Evolutionary conservation across 2,797 vertebrate species (phyloP).

Genomic region (Chaunax sp.): DNA sequence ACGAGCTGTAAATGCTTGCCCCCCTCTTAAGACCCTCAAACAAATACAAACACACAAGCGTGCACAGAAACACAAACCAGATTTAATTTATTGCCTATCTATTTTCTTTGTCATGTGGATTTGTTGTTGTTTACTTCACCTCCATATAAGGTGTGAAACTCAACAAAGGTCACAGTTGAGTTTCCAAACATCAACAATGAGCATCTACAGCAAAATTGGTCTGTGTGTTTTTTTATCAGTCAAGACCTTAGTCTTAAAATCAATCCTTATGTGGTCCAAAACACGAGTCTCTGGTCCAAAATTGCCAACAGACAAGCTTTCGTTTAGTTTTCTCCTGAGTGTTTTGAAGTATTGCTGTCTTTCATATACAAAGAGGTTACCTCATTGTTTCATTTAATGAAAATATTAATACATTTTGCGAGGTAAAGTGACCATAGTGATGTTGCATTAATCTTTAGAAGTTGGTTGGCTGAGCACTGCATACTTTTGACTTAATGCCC

Average conservation of each 20-base stretch:
- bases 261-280: background rate
- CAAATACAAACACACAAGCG: conserved; percentile 16
- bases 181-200: conserved; percentile 19
- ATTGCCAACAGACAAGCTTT: too few species aligned
- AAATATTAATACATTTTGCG: too few species aligned
- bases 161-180: background rate
- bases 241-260: background rate
- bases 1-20: conserved; percentile 60
- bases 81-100: conserved; percentile 35
- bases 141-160: conserved; percentile 32
- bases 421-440: background rate
- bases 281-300: background rate
- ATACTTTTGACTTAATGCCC: background rate
- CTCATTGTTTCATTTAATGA: background rate
- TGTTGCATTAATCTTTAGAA: background rate
- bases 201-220: background rate
- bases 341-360: background rate
- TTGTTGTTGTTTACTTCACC: conserved; percentile 42
- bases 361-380: background rate
- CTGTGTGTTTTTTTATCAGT: background rate
- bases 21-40: conserved; percentile 16
- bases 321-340: background rate
- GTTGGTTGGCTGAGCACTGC: background rate
- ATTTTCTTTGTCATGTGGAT: conserved; percentile 41
- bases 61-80: conserved; percentile 1